Percentiles rank a stretch among this genome's conserved stretches.
Evolutionary conservation across 2,113 vertebrate species (phyloP).

Genomic region (Heterochromis multidens): DNA sequence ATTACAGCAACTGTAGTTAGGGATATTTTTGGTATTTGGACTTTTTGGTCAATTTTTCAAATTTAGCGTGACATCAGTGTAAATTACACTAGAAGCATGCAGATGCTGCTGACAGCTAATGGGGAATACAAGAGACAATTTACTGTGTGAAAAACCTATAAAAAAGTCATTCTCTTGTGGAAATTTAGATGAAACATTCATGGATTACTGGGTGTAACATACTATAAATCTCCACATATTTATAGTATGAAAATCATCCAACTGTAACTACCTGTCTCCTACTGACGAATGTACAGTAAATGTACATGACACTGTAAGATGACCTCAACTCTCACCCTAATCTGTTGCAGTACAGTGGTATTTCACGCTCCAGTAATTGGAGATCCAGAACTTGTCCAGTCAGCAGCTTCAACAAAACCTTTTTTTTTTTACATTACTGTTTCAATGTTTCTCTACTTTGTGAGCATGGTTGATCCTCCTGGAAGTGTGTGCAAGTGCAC

Average conservation of each 20-base stretch:
- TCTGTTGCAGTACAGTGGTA: background rate
- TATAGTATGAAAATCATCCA: background rate
- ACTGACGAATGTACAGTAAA: constrained; percentile 37
- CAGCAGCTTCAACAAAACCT: constrained; percentile 26
- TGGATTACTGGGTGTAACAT: background rate
- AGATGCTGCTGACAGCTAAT: background rate
- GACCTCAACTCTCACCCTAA: constrained; percentile 34
- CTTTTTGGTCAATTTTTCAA: background rate
- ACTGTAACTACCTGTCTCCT: constrained; percentile 11
- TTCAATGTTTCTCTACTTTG: background rate
- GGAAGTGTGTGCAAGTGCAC: background rate
- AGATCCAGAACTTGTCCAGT: constrained; percentile 4
- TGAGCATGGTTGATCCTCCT: background rate
- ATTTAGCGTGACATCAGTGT: background rate
- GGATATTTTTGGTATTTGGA: background rate
- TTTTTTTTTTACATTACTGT: background rate
- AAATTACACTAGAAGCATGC: background rate
- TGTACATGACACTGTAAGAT: background rate
- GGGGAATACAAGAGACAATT: background rate
- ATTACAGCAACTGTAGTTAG: background rate
- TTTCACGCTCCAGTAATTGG: constrained; percentile 21
- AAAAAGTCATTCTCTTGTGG: accelerated
- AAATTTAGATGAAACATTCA: background rate
- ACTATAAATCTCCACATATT: background rate
- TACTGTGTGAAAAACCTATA: background rate